phyloP scores from a whole-genome alignment of 2,797 vertebrate species.

The Kryptolebias ocellatus region DNA sequence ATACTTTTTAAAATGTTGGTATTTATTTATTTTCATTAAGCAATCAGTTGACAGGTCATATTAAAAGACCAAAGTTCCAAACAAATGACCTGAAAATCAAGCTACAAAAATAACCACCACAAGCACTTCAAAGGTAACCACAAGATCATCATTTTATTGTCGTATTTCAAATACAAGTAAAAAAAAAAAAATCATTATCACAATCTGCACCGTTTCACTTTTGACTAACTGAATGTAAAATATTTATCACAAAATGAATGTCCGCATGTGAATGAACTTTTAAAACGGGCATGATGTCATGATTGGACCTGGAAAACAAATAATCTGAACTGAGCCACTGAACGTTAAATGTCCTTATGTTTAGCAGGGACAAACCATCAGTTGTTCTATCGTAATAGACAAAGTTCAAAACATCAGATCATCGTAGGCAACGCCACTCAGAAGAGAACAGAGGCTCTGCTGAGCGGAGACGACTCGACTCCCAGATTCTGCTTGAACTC shows the following conservation, averaged over 20 bases:
- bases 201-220: neutral
- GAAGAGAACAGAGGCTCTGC: conserved; percentile 31
- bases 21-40: too few species aligned
- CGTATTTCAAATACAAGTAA: conserved; percentile 43
- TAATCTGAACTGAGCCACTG: conserved; percentile 3
- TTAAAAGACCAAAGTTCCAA: neutral
- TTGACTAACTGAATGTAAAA: conserved; percentile 11
- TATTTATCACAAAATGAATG: neutral
- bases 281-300: neutral
- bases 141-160: conserved; percentile 60
- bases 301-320: neutral
- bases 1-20: too few species aligned
- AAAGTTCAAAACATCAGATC: conserved; percentile 31
- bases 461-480: conserved; percentile 6
- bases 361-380: conserved; percentile 12
- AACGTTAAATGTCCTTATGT: conserved; percentile 6
- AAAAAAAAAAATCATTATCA: conserved; percentile 21
- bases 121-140: neutral
- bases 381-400: conserved; percentile 17
- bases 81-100: too few species aligned
- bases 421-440: conserved; percentile 12
- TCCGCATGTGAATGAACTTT: conserved; percentile 23
- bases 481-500: conserved; percentile 26
- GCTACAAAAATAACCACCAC: neutral
- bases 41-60: neutral